Conservation (phyloP, 2,797 vertebrate species). For the Telmatherina bonti region DNA sequence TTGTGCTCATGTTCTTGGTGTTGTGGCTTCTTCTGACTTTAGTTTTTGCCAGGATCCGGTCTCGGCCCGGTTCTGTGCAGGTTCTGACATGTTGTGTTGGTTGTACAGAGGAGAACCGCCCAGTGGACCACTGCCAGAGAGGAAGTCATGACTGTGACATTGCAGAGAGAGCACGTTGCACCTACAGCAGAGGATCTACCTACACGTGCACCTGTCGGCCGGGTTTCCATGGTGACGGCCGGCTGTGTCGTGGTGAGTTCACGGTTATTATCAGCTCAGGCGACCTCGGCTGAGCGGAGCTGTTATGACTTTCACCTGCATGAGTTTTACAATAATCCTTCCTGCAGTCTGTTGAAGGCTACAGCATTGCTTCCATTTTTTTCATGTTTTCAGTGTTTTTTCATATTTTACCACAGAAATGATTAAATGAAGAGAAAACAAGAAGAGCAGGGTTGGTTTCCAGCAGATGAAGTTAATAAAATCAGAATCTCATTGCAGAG, state of each 20-base stretch:
- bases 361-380: too few species aligned
- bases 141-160: constrained; percentile 89
- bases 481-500: too few species aligned
- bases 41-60: too few species aligned
- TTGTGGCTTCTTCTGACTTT: too few species aligned
- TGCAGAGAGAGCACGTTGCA: constrained; percentile 85
- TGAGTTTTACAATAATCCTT: not conserved
- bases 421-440: too few species aligned
- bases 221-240: constrained; percentile 89
- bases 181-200: constrained; percentile 84
- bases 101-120: constrained; percentile 72
- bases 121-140: constrained; percentile 84
- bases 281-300: too few species aligned
- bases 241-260: constrained; percentile 83
- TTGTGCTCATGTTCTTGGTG: too few species aligned
- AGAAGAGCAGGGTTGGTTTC: too few species aligned
- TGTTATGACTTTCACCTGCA: not conserved
- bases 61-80: not conserved
- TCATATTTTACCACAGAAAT: too few species aligned
- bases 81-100: not conserved
- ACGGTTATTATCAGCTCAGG: not conserved
- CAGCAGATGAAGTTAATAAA: too few species aligned
- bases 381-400: too few species aligned
- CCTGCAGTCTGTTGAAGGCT: not conserved
- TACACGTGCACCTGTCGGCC: constrained; percentile 88